phyloP scores from a whole-genome alignment of 2,888 invertebrate genomes.

The Sceliomorpha sp. region DNA sequence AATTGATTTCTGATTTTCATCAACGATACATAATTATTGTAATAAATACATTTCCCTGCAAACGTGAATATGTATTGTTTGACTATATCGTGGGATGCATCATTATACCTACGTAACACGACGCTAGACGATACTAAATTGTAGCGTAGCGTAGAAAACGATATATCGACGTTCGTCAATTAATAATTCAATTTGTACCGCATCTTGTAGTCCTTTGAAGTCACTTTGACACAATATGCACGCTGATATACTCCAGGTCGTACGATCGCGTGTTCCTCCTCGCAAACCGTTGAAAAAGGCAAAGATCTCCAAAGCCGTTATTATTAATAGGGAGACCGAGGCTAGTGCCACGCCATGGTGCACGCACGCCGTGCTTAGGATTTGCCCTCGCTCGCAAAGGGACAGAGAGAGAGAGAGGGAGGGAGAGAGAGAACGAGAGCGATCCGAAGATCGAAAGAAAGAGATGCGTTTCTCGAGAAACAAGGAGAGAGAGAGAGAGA shows the following conservation, averaged over 20 bases:
- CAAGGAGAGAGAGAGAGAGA: too few relatives aligned
- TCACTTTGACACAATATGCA: slow-evolving; percentile 46
- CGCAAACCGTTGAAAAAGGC: slow-evolving; percentile 67
- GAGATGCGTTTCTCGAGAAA: too few relatives aligned
- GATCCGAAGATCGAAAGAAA: too few relatives aligned
- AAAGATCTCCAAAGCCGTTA: slow-evolving; percentile 70
- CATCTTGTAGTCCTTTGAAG: slow-evolving; percentile 33
- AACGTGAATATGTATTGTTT: too few relatives aligned
- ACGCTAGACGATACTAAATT: too few relatives aligned
- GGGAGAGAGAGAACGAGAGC: slow-evolving; percentile 12
- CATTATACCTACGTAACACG: too few relatives aligned
- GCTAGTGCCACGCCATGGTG: slow-evolving; percentile 23
- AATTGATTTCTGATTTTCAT: too few relatives aligned
- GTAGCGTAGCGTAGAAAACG: background rate
- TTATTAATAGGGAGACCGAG: slow-evolving; percentile 64
- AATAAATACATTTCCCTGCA: too few relatives aligned
- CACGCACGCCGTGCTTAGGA: slow-evolving; percentile 48
- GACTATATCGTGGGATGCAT: too few relatives aligned
- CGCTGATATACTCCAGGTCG: slow-evolving; percentile 32
- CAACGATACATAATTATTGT: too few relatives aligned
- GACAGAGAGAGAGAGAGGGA: too few relatives aligned
- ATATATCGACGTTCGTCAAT: slow-evolving; percentile 6
- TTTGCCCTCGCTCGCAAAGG: slow-evolving; percentile 42
- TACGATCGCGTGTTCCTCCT: slow-evolving; percentile 52
- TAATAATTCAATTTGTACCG: slow-evolving; percentile 45